Base-by-base conservation (phyloP, 1,140 invertebrate species). In the Chrysoperla carnea region DNA sequence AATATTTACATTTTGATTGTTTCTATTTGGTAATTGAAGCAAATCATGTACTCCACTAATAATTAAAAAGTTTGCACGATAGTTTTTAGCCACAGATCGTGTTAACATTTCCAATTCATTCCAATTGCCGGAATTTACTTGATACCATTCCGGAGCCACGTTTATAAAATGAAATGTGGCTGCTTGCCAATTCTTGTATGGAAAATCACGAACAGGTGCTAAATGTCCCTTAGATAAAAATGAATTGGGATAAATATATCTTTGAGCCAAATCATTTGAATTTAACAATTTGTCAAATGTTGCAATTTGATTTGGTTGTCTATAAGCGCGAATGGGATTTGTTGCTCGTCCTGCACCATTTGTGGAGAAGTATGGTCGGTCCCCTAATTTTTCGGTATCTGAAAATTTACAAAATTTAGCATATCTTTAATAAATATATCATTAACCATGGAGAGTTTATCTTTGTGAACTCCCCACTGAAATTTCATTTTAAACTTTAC, bases 131-230 rank as follows among this genome's bases (percentile, higher is more conserved):
- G 48, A 55, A 46, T 70, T 70, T 0, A 69, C 55, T 38, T 36
- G 47, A 46, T 50, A 68, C 67, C 68, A 75, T 50, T 72, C 68
- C 6, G 71, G 72, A 14, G 59, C 56, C 1, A 53, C 60, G 49
- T 75, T 74, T 11, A 69, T 47, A 46, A 66, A 72, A 49, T 61
- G 68, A 46, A 66, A 73, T 0, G 69, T 69, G 1, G 63, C 51
- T 37, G 58, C 57, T 49, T 72, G 67, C 42, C 62, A 57, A 2
- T 59, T 49, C 5, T 54, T 54, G 27, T 64, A 62, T 13, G 67
- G 50, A 50, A 69, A 69, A 52, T 75, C 71, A 2, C 61, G 67
- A 46, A 67, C 60, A 0, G 72, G 65, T 5, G 67, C 56, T 17
- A 73, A 49, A 46, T 73, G 72, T 6, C 70, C 71, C 41, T 64